Evolutionary conservation across 2,888 invertebrate species (phyloP).

Genomic region (Tribolium freemani): DNA sequence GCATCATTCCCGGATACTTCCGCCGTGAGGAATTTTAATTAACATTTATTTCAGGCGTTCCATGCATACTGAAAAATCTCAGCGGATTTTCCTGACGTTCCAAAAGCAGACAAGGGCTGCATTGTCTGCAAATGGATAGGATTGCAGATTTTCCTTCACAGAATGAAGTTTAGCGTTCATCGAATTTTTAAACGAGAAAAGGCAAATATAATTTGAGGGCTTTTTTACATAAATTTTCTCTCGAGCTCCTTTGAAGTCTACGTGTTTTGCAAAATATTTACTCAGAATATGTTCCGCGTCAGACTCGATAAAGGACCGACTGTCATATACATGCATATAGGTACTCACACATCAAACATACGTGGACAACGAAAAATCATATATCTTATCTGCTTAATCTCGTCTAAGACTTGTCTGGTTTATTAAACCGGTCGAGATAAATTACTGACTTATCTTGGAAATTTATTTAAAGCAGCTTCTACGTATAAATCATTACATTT

Average conservation of each 20-base stretch:
- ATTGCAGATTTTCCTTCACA: neutral
- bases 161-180: neutral
- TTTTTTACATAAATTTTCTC: conserved; percentile 9
- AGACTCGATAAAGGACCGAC: conserved; percentile 1
- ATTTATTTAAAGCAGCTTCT: too few relatives aligned
- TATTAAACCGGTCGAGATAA: neutral
- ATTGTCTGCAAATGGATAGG: neutral
- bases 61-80: neutral
- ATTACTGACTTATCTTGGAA: too few relatives aligned
- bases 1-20: conserved; percentile 22
- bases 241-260: neutral
- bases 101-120: neutral
- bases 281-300: neutral
- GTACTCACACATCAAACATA: neutral
- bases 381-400: too few relatives aligned
- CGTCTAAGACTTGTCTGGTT: neutral
- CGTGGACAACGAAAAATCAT: neutral
- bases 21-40: conserved; percentile 38
- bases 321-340: neutral
- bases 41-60: conserved; percentile 15
- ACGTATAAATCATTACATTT: too few relatives aligned
- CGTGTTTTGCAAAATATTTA: conserved; percentile 10
- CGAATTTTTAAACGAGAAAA: neutral
- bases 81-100: neutral
- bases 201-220: conserved; percentile 8